Evolutionary conservation across 2,797 vertebrate species (phyloP), one percentile per base, ranked within the genome.

Genomic region (Eurystomus glaucurus): DNA sequence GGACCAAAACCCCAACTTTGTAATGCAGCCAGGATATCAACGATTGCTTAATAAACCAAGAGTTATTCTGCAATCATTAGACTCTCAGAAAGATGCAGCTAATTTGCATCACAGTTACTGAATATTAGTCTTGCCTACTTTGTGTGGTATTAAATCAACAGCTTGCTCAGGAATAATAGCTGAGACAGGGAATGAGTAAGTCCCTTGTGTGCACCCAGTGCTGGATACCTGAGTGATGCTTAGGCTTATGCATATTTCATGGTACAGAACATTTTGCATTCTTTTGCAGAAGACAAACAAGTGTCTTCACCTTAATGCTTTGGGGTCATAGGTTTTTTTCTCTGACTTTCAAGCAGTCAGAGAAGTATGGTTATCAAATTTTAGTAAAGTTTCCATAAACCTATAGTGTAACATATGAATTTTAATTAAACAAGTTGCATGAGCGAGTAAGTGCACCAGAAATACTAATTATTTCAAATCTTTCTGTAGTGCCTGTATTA

Each of bases 101-200:
- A 54, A 91, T 95, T 91, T 91, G 31, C 61, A 71, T 89, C 41
- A 55, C 21, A 31, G 57, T 87, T 93, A 45, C 65, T 71, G 80
- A 90, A 54, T 76, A 58, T 91, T 68, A 78, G 66, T 58, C 85
- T 90, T 92, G 29, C 54, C 46, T 76, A 79, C 54, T 41, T 91
- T 54, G 8, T 61, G 55, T 35, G 77, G 33, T 66, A 72, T 89
- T 90, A 95, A 95, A 89, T 82, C 84, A 95, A 76, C 46, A 61
- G 37, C 61, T 69, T 87, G 39, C 61, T 95, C 77, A 82, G 84
- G 86, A 93, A 78, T 78, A 86, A 57, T 75, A 81, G 33, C 79
- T 92, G 74, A 92, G 62, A 61, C 31, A 69, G 58, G 31, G 66
- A 85, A 72, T 61, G 50, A 89, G 35, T 55, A 92, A 81, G 45